A percentile compares a stretch with the other conserved stretches of the same genome.
phyloP scores from a whole-genome alignment of 2,888 invertebrate species.

The Malthinus flaveolus region DNA sequence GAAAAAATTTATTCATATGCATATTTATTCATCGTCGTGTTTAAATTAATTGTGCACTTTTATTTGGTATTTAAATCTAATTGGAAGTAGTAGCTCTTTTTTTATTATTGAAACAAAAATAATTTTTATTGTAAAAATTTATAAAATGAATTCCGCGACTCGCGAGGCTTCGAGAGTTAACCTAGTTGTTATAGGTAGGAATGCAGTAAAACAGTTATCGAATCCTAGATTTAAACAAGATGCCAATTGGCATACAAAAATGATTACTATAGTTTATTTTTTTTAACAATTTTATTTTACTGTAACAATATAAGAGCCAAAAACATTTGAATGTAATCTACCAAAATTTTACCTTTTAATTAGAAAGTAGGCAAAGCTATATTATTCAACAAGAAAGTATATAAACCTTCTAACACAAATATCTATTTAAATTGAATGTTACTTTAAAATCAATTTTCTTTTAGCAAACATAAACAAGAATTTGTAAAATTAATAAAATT shows the following conservation, averaged over 20 bases:
- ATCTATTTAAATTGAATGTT: neutral
- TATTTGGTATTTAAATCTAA: too few relatives aligned
- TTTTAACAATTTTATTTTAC: neutral
- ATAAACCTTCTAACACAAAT: conserved; percentile 6
- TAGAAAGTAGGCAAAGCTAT: conserved; percentile 5
- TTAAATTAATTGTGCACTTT: too few relatives aligned
- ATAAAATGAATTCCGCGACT: too few relatives aligned
- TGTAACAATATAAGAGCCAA: neutral
- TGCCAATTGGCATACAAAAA: neutral
- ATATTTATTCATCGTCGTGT: too few relatives aligned
- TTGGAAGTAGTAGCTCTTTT: too few relatives aligned
- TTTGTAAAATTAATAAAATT: too few relatives aligned
- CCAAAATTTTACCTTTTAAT: neutral
- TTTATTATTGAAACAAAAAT: too few relatives aligned
- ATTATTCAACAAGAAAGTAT: conserved; percentile 6
- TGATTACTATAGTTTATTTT: neutral
- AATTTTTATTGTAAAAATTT: too few relatives aligned
- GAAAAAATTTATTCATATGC: too few relatives aligned
- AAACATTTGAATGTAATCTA: neutral
- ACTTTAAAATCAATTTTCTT: conserved; percentile 2
- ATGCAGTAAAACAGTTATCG: conserved; percentile 2
- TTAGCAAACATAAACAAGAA: neutral
- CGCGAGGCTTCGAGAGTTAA: too few relatives aligned
- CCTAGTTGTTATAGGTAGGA: neutral
- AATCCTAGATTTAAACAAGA: conserved; percentile 3